Percentiles rank a stretch among this genome's conserved stretches.
These are phyloP conservation scores for Strigamia transsilvanica DNA, from an alignment of 2,888 invertebrate genomes.

Conservation along the genomic window DNA sequence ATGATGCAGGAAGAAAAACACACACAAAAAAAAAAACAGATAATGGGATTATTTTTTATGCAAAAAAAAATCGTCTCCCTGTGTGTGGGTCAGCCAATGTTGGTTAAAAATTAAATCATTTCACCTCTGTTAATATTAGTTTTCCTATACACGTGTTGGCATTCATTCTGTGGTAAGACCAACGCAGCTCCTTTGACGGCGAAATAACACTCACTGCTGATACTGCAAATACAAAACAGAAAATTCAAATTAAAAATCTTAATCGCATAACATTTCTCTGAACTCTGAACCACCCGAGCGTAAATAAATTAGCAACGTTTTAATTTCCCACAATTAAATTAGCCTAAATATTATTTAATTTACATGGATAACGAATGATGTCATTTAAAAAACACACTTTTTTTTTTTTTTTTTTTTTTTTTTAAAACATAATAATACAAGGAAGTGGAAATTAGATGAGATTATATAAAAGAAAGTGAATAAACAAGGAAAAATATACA, in stretches of 20 bases:
- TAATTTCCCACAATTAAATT: conserved; percentile 6
- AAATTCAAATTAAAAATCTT: neutral
- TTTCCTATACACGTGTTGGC: conserved; percentile 61
- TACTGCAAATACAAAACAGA: conserved; percentile 70
- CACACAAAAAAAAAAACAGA: neutral
- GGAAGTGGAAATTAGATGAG: neutral
- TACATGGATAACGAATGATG: conserved; percentile 1
- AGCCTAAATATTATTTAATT: conserved; percentile 31
- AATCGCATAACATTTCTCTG: neutral
- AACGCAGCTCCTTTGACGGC: conserved; percentile 94
- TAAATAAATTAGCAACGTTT: neutral
- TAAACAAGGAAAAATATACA: conserved; percentile 31
- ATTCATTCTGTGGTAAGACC: conserved; percentile 78
- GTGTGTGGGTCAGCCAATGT: neutral
- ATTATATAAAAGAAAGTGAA: conserved; percentile 9
- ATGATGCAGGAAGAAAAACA: neutral
- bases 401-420: too few species aligned
- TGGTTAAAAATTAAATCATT: neutral
- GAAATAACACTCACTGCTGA: conserved; percentile 96
- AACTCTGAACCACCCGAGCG: neutral
- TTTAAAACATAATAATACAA: neutral
- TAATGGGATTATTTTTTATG: neutral
- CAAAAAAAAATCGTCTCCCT: neutral
- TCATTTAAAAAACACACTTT: conserved; percentile 28
- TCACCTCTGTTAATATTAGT: conserved; percentile 62